Conservation (phyloP, 2,113 vertebrate genomes). For the Butorides virescens region DNA sequence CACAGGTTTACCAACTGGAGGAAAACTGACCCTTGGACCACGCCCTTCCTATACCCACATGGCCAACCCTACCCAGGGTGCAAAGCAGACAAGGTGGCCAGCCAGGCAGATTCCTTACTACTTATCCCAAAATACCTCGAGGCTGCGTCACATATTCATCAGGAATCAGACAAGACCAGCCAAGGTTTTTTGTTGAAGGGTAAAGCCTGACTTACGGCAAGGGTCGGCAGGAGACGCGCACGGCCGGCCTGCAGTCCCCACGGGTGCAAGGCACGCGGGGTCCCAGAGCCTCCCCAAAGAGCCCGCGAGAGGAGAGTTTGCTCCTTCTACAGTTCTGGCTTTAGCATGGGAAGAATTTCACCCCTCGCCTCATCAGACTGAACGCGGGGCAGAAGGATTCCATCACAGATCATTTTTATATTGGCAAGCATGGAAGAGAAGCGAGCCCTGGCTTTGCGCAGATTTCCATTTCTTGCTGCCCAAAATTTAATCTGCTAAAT, state of each 20-base stretch:
- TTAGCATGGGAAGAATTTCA: not conserved
- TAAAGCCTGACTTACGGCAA: not conserved
- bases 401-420: not conserved
- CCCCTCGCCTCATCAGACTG: not conserved
- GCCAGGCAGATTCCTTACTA: not conserved
- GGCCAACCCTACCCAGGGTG: not conserved
- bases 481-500: not conserved
- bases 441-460: not conserved
- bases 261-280: accelerated
- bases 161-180: not conserved
- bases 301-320: not conserved
- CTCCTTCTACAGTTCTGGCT: not conserved
- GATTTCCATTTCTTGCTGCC: not conserved
- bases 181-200: not conserved
- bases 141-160: not conserved
- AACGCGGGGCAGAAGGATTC: not conserved
- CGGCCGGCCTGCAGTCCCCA: accelerated
- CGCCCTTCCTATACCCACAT: not conserved
- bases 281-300: not conserved
- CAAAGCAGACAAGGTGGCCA: not conserved
- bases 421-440: not conserved
- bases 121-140: not conserved
- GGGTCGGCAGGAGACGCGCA: not conserved
- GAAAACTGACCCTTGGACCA: not conserved
- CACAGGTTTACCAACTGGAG: not conserved